Evolutionary conservation across 2,888 invertebrate species (phyloP), one percentile per base, ranked within the genome.

Genomic region (Thalpophila matura): DNA sequence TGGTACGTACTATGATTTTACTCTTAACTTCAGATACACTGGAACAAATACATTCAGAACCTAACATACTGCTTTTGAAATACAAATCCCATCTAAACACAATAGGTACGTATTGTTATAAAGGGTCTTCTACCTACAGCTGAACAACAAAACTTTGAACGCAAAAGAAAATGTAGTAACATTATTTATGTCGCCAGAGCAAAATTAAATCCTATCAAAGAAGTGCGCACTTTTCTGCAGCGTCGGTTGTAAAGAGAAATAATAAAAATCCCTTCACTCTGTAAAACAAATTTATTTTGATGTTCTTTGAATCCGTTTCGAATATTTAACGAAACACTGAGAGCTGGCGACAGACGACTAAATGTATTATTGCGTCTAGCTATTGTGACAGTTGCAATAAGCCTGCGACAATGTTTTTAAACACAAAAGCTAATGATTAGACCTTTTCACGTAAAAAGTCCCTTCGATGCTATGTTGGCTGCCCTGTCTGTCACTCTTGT

Each of bases 201-300:
- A 56, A 75, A 67, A 80, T 75, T 68, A 72, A 77, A 77, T 82
- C 66, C 70, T 46, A 63, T 62, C 62, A 65, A 74, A 74, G 74
- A 80, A 61, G 72, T 76, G 65, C 63, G 64, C 58, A 71, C 38
- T 74, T 73, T 68, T 67, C 63, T 63, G 63, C 57, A 68, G 60
- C 50, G 63, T 46, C 59, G 56, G 46, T 66, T 47, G 56, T 55
- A 77, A 73, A 81, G 63, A 66, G 58, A 67, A 66, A 73, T 65
- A 77, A 76, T 60, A 74, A 72, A 74, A 70, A 74, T 67, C 71
- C 51, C 58, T 72, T 55, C 55, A 57, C 46, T 66, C 50, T 55
- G 64, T 67, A 69, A 72, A 80, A 79, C 62, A 68, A 79, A 59
- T 66, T 71, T 76, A 63, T 72, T 67, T 77, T 70, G 46, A 78